A percentile compares a stretch with the other conserved stretches of the same genome.
phyloP scores from a whole-genome alignment of 2,888 invertebrate genomes.

The Caenorhabditis sp. region DNA sequence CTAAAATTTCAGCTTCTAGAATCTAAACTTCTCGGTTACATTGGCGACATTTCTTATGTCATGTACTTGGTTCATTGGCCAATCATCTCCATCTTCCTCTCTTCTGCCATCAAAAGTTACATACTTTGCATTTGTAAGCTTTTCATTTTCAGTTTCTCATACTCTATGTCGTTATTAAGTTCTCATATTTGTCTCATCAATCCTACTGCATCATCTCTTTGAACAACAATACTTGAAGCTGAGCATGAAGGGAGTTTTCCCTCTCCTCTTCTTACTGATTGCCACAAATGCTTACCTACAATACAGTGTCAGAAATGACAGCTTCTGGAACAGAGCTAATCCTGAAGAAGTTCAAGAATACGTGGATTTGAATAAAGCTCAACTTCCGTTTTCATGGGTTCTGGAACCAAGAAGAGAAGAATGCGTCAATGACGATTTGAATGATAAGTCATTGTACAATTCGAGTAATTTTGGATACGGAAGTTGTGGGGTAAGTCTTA shows the following conservation, averaged over 20 bases:
- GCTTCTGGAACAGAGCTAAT: slow-evolving; percentile 36
- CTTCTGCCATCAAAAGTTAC: not conserved
- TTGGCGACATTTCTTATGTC: slow-evolving; percentile 45
- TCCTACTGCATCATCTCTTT: slow-evolving; percentile 44
- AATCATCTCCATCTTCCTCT: slow-evolving; percentile 27
- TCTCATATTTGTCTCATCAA: slow-evolving; percentile 4
- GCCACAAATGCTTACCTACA: slow-evolving; percentile 30
- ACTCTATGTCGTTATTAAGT: slow-evolving; percentile 18
- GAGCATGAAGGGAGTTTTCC: slow-evolving; percentile 15
- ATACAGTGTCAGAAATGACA: slow-evolving; percentile 41
- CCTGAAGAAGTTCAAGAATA: slow-evolving; percentile 20
- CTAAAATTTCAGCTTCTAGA: not conserved
- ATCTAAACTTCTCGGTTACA: slow-evolving; percentile 16
- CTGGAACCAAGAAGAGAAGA: slow-evolving; percentile 6
- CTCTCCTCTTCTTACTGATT: slow-evolving; percentile 27
- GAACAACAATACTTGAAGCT: slow-evolving; percentile 45
- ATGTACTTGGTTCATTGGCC: slow-evolving; percentile 57
- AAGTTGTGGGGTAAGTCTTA: slow-evolving; percentile 8
- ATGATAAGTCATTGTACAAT: not conserved
- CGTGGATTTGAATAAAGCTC: slow-evolving; percentile 24
- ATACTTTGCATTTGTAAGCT: slow-evolving; percentile 29
- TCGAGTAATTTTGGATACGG: slow-evolving; percentile 28
- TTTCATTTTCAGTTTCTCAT: not conserved
- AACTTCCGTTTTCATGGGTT: slow-evolving; percentile 20
- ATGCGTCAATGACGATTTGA: slow-evolving; percentile 24